phyloP scores from a whole-genome alignment of 92 coral and sea anemone species.

The Porites rus region DNA sequence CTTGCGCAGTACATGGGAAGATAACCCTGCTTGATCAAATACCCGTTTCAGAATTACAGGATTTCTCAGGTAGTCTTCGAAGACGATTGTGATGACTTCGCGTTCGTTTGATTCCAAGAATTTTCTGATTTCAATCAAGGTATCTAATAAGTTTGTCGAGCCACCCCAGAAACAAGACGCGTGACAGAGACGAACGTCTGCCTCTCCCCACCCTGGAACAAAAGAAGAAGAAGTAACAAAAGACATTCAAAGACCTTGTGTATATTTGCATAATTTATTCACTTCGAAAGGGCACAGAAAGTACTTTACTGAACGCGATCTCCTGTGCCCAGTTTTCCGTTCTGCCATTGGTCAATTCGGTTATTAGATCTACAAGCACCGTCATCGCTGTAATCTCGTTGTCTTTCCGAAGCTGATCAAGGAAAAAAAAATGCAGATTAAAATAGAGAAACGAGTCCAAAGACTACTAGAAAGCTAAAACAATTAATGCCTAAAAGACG shows the following conservation, averaged over 20 bases:
- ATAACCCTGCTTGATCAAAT: constrained; percentile 85
- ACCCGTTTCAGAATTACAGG: constrained; percentile 86
- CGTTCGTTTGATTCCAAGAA: constrained; percentile 80
- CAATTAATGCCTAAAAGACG: too few relatives aligned
- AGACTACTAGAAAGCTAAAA: too few relatives aligned
- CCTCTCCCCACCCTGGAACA: constrained; percentile 88
- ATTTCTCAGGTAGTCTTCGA: constrained; percentile 87
- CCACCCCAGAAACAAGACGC: constrained; percentile 96
- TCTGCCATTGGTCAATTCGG: too few relatives aligned
- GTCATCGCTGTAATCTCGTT: too few relatives aligned
- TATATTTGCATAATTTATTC: background rate
- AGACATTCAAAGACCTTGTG: background rate
- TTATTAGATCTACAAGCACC: too few relatives aligned
- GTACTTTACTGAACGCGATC: too few relatives aligned
- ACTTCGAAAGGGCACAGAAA: too few relatives aligned
- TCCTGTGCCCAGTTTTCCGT: too few relatives aligned
- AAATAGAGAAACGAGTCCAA: too few relatives aligned
- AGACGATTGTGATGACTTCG: constrained; percentile 89
- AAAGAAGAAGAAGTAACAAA: background rate
- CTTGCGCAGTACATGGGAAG: constrained; percentile 75
- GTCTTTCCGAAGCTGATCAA: too few relatives aligned
- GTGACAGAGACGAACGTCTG: constrained; percentile 91
- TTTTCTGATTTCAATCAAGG: constrained; percentile 79
- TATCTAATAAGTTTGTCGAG: constrained; percentile 79
- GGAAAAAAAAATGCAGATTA: too few relatives aligned